A percentile compares a stretch with the other conserved stretches of the same genome.
Evolutionary conservation across 2,888 invertebrate species (phyloP).

Genomic region (Eristalinus sepulchralis): DNA sequence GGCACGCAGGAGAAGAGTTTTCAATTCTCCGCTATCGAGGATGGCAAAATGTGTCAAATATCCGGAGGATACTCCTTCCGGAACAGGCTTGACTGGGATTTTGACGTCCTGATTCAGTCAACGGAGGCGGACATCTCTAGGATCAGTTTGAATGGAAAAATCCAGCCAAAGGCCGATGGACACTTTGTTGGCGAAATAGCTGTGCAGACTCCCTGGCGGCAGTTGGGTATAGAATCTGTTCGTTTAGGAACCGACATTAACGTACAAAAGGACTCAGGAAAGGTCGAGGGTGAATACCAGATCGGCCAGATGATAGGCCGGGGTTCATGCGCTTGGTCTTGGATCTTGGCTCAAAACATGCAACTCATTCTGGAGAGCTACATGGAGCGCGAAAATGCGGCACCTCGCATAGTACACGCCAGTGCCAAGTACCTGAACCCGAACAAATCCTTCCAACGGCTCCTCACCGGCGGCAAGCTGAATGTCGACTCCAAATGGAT

Average conservation of each 20-base stretch:
- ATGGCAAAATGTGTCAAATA: conserved; percentile 81
- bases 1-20: conserved; percentile 76
- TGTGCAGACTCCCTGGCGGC: conserved; percentile 79
- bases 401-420: conserved; percentile 80
- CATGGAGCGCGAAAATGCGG: conserved; percentile 79
- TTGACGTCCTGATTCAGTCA: conserved; percentile 78
- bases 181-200: conserved; percentile 75
- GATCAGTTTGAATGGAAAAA: conserved; percentile 77
- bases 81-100: conserved; percentile 80
- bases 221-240: conserved; percentile 78
- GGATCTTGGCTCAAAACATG: conserved; percentile 82
- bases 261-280: conserved; percentile 75
- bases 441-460: conserved; percentile 81
- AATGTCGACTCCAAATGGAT: conserved; percentile 84
- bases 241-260: conserved; percentile 75
- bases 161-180: conserved; percentile 73
- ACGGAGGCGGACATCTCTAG: conserved; percentile 77
- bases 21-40: conserved; percentile 79
- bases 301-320: conserved; percentile 81
- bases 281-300: conserved; percentile 79
- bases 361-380: conserved; percentile 81
- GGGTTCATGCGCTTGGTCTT: conserved; percentile 82
- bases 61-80: conserved; percentile 79
- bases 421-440: conserved; percentile 83
- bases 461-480: conserved; percentile 83